A percentile compares a stretch with the other conserved stretches of the same genome.
phyloP scores from a whole-genome alignment of 2,888 invertebrate genomes.

The Drosophila anceps region DNA sequence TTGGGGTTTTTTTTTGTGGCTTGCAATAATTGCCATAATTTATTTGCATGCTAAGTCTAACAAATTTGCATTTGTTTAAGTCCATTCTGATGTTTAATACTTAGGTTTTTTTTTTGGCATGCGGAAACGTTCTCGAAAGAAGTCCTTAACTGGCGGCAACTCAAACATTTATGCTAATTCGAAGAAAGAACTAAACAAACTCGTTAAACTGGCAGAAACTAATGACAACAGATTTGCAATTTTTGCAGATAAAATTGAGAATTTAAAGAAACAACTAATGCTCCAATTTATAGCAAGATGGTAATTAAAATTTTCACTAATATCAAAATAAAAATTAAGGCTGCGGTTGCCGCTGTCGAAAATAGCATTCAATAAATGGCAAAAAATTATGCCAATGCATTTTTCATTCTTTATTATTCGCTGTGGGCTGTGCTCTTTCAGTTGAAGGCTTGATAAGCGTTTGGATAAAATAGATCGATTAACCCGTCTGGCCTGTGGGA shows the following conservation, averaged over 20 bases:
- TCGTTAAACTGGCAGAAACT: conserved; percentile 50
- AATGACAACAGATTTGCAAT: conserved; percentile 53
- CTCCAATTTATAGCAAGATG: conserved; percentile 70
- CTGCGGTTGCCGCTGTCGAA: conserved; percentile 14
- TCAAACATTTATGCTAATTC: conserved; percentile 73
- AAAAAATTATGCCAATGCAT: neutral
- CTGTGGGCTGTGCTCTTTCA: conserved; percentile 2
- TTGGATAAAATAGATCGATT: conserved; percentile 68
- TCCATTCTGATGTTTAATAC: conserved; percentile 24
- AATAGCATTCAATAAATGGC: neutral
- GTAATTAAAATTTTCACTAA: conserved; percentile 30
- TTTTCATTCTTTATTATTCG: neutral
- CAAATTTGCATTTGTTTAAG: conserved; percentile 66
- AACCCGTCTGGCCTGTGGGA: conserved; percentile 40
- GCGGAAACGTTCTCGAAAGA: conserved; percentile 70
- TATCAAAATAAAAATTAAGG: conserved; percentile 32
- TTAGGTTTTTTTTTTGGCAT: conserved; percentile 51
- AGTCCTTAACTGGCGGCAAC: conserved; percentile 65
- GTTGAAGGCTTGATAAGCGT: conserved; percentile 32
- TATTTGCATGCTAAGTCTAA: conserved; percentile 67
- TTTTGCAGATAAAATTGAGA: conserved; percentile 59
- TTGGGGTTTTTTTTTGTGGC: conserved; percentile 26
- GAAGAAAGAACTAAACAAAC: conserved; percentile 71
- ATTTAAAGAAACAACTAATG: conserved; percentile 72
- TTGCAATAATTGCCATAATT: conserved; percentile 71